phyloP scores from a whole-genome alignment of 2,888 invertebrate species.

The Drosophila histrio region DNA sequence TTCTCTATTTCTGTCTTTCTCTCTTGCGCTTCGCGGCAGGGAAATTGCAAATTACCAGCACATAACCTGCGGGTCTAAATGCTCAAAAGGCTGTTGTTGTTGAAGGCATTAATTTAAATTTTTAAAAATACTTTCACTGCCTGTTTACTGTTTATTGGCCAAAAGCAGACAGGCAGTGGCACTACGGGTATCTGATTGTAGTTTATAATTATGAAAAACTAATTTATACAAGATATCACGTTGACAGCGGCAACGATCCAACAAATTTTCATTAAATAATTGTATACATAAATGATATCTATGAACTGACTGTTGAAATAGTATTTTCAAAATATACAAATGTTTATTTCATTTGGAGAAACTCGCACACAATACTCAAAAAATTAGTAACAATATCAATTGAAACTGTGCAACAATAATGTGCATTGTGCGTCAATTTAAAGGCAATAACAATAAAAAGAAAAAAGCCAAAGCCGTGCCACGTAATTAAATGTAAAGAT shows the following conservation, averaged over 20 bases:
- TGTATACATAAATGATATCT: conserved; percentile 14
- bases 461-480: conserved; percentile 42
- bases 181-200: conserved; percentile 31
- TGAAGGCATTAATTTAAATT: conserved; percentile 61
- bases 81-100: conserved; percentile 23
- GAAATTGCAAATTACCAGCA: conserved; percentile 75
- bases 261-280: conserved; percentile 20
- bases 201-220: conserved; percentile 59
- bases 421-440: conserved; percentile 38
- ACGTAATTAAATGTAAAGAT: conserved; percentile 72
- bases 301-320: neutral
- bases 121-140: conserved; percentile 71
- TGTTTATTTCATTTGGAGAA: conserved; percentile 1
- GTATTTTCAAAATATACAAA: neutral
- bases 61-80: conserved; percentile 63
- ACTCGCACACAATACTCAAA: conserved; percentile 19
- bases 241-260: neutral
- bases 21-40: conserved; percentile 28
- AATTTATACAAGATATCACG: conserved; percentile 26
- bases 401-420: conserved; percentile 44
- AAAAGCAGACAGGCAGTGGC: conserved; percentile 15
- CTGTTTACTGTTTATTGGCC: conserved; percentile 42
- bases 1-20: neutral
- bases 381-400: conserved; percentile 57
- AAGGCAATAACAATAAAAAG: conserved; percentile 20